Evolutionary conservation across 1,140 invertebrate species (phyloP), one percentile per base, ranked within the genome.

Genomic region (Trissolcus basalis): DNA sequence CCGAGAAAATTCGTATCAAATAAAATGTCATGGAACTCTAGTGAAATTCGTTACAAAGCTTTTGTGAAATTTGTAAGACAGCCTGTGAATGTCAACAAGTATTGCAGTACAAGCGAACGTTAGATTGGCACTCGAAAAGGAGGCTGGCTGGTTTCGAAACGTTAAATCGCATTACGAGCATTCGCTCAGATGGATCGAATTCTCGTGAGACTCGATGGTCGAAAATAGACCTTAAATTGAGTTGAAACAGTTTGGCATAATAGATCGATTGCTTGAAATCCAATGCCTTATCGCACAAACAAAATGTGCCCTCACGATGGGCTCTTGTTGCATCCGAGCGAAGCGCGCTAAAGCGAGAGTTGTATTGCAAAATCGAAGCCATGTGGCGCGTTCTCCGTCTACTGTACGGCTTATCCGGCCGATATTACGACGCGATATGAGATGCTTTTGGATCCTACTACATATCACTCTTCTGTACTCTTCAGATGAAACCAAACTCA

Each of bases 341-440:
- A 50, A 75, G 64, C 41, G 67, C 45, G 73, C 51, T 73, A 79
- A 69, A 77, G 59, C 55, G 56, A 64, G 60, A 69, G 58, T 60
- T 75, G 74, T 77, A 64, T 68, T 65, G 44, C 70, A 49, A 19
- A 65, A 67, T 35, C 15, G 75, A 58, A 81, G 80, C 83, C 83
- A 85, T 83, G 84, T 85, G 84, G 81, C 76, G 80, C 70, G 79
- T 67, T 77, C 79, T 79, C 72, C 80, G 84, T 79, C 81, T 86
- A 81, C 75, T 68, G 80, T 84, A 79, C 81, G 85, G 81, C 83
- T 86, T 84, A 85, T 85, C 75, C 83, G 81, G 75, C 82, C 82
- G 82, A 84, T 87, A 86, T 87, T 86, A 84, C 78, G 77, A 64
- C 67, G 67, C 74, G 80, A 85, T 86, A 85, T 79, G 85, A 86